phyloP scores from a whole-genome alignment of 2,797 vertebrate genomes.

The Micrastur ruficollis region DNA sequence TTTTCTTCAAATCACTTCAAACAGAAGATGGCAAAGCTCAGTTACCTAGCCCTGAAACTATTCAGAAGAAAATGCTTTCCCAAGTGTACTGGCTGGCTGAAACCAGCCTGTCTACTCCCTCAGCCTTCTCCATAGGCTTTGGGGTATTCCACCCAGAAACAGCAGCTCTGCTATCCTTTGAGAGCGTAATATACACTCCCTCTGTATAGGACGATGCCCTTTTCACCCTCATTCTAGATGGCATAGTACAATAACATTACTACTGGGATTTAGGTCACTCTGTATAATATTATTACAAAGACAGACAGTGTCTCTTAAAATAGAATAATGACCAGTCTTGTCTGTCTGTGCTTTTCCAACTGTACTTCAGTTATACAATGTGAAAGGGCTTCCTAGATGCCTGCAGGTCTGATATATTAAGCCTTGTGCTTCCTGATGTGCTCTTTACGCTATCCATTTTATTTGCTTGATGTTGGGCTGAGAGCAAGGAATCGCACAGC shows the following conservation, averaged over 20 bases:
- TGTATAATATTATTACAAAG: neutral
- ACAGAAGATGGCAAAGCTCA: neutral
- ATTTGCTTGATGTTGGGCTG: neutral
- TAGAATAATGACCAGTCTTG: neutral
- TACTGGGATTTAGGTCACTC: neutral
- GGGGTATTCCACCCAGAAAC: neutral
- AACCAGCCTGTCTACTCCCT: neutral
- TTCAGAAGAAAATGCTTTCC: neutral
- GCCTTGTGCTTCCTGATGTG: neutral
- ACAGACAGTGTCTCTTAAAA: neutral
- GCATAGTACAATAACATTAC: neutral
- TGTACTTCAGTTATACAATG: neutral
- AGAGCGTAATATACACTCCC: neutral
- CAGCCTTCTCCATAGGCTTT: neutral
- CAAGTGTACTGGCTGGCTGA: neutral
- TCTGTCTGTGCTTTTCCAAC: neutral
- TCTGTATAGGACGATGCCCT: neutral
- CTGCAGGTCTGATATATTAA: neutral
- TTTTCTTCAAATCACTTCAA: neutral
- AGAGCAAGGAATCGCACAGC: neutral
- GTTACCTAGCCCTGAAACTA: neutral
- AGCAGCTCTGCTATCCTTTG: neutral
- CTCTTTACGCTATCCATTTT: neutral
- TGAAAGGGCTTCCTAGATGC: neutral
- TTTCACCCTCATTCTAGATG: neutral